Base-by-base conservation (phyloP, 2,888 invertebrate genomes). In the Nymphalis polychloros region DNA sequence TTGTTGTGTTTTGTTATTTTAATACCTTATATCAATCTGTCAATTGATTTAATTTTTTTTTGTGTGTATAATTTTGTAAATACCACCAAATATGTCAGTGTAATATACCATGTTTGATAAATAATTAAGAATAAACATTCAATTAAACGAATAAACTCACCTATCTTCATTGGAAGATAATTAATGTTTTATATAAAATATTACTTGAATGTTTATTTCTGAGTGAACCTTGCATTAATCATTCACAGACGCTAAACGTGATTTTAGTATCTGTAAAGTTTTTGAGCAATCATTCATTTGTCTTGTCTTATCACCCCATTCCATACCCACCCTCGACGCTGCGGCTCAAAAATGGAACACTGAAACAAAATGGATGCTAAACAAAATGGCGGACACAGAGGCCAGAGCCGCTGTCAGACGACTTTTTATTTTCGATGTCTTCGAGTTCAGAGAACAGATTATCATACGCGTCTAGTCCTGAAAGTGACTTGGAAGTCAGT, bases 391-490 rank as follows among this genome's bases (percentile, higher is more conserved):
- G 77, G 77, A 59, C 92, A 87, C 94, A 98, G 98, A 98, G 98
- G 87, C 97, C 98, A 88, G 98, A 98, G 93, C 97, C 97, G 88
- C 94, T 98, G 88, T 98, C 98, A 82, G 99, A 99, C 93, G 98
- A 99, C 95, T 98, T 98, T 95, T 96, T 99, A 86, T 99, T 99
- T 94, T 98, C 98, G 85, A 98, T 98, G 98, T 97, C 97, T 79
- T 97, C 97, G 84, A 90, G 90, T 76, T 93, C 91, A 46, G 93
- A 93, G 85, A 95, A 97, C 87, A 96, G 98, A 85, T 94, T 98
- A 78, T 98, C 98, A 84, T 98, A 98, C 92, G 98, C 98, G 76
- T 98, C 98, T 84, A 98, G 98, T 86, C 98, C 98, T 75, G 98
- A 98, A 93, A 98, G 97, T 86, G 98, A 98, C 92, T 94, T 97